Evolutionary conservation across 1,140 invertebrate species (phyloP).

Genomic region (Pseudomyrmex sp.): DNA sequence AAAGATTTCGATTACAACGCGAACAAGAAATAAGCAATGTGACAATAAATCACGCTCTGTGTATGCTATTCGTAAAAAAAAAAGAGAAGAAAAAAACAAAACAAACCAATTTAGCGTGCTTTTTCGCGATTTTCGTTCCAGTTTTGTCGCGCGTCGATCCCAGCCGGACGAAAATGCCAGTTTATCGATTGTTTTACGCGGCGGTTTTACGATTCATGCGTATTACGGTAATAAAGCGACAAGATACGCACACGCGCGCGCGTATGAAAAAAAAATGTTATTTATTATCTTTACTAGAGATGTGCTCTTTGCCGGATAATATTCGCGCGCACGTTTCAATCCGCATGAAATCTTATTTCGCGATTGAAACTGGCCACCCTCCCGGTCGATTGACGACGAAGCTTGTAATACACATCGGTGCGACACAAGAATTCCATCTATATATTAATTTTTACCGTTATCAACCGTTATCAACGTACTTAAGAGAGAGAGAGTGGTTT

Average conservation of each 20-base stretch:
- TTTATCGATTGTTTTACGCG: conserved; percentile 54
- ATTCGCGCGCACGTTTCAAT: conserved; percentile 6
- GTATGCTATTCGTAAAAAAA: conserved; percentile 29
- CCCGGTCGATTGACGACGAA: neutral
- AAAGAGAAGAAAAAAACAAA: conserved; percentile 19
- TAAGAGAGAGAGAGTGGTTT: too few species aligned
- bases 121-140: conserved; percentile 44
- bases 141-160: conserved; percentile 21
- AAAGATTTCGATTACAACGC: conserved; percentile 30
- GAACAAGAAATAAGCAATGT: conserved; percentile 45
- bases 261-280: conserved; percentile 8
- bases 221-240: conserved; percentile 45
- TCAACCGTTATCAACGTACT: neutral
- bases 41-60: conserved; percentile 47
- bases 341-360: neutral
- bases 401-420: neutral
- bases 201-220: conserved; percentile 47
- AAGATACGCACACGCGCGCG: neutral
- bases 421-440: neutral
- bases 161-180: conserved; percentile 43
- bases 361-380: neutral
- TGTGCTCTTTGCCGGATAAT: neutral
- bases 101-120: conserved; percentile 46
- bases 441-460: neutral
- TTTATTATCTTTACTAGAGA: conserved; percentile 20